Evolutionary conservation across 2,888 invertebrate genomes (phyloP), one percentile per base, ranked within the genome.

Genomic region (Caenorhabditis japonica): DNA sequence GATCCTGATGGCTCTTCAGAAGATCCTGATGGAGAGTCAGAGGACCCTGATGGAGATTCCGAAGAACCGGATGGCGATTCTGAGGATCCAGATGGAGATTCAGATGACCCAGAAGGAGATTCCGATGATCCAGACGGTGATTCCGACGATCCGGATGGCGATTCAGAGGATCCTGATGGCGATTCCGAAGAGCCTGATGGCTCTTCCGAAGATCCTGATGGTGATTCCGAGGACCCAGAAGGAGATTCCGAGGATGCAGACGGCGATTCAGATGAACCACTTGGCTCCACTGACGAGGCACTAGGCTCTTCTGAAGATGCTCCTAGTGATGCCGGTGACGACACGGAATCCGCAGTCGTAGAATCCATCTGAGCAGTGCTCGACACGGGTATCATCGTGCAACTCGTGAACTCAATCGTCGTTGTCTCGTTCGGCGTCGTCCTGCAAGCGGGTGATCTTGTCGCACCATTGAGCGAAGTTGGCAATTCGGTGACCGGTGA

Each of bases 341-440:
- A 58, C 12, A 44, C 33, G n/a, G 39, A 33, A 30, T 30, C 55
- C 0, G 64, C 36, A 15, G 64, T 46, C 10, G 69, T 60, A 0
- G 39, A 30, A 12, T 49, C 47, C 56, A 70, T 61, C 23, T 49
- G 53, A 15, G 55, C 56, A 12, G 70, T 70, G 38, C 61, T 70
- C 30, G 61, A 61, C 1, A 64, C 62, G 13, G 72, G 41, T 33
- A 72, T 64, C 64, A 59, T 72, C 4, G 72, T 72, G 39, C 72
- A 72, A 8, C 55, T 66, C 30, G 34, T 55, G 56, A 66, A 73
- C 44, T 44, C 27, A 38, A 73, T 73, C 10, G 73, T 61, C 21
- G 66, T 66, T 12, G 66, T 55, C 13, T 55, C 23, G 27, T 64
- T 23, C 13, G 73, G 73, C 19, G 73, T 73, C 19, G 73, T 73